A percentile compares a stretch with the other conserved stretches of the same genome.
Conservation (phyloP, 2,888 invertebrate genomes). For the Dasypogon diadema region DNA sequence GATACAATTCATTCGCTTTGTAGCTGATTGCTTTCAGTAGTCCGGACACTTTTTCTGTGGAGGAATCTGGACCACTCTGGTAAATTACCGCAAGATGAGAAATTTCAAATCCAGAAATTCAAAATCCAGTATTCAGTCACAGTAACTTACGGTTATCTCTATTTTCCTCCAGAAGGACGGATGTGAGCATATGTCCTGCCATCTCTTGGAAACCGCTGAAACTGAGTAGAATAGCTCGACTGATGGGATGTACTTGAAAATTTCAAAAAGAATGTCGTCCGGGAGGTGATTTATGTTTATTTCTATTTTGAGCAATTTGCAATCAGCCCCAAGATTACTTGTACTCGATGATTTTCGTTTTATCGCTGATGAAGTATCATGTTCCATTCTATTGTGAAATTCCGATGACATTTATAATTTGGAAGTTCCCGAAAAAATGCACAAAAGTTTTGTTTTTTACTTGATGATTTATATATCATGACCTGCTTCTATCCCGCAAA, state of each 20-base stretch:
- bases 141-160: slow-evolving; percentile 47
- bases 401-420: slow-evolving; percentile 52
- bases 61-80: not conserved
- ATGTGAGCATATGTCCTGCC: slow-evolving; percentile 37
- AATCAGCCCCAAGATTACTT: not conserved
- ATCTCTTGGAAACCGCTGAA: slow-evolving; percentile 45
- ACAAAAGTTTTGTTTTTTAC: slow-evolving; percentile 25
- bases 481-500: slow-evolving; percentile 14
- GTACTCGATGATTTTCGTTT: slow-evolving; percentile 49
- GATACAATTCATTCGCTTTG: slow-evolving; percentile 30
- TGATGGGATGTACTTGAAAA: slow-evolving; percentile 49
- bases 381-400: slow-evolving; percentile 51
- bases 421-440: slow-evolving; percentile 12
- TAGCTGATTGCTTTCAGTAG: slow-evolving; percentile 26
- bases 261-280: slow-evolving; percentile 52
- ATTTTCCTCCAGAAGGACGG: slow-evolving; percentile 47
- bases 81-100: not conserved
- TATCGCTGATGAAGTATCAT: slow-evolving; percentile 44
- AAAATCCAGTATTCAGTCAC: not conserved
- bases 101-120: too few species aligned
- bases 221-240: slow-evolving; percentile 46
- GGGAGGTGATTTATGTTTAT: slow-evolving; percentile 39
- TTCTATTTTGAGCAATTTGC: slow-evolving; percentile 31
- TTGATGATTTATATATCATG: slow-evolving; percentile 44
- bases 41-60: slow-evolving; percentile 30